Conservation (phyloP, 2,797 vertebrate genomes). For the Phyllotis vaccarum region DNA sequence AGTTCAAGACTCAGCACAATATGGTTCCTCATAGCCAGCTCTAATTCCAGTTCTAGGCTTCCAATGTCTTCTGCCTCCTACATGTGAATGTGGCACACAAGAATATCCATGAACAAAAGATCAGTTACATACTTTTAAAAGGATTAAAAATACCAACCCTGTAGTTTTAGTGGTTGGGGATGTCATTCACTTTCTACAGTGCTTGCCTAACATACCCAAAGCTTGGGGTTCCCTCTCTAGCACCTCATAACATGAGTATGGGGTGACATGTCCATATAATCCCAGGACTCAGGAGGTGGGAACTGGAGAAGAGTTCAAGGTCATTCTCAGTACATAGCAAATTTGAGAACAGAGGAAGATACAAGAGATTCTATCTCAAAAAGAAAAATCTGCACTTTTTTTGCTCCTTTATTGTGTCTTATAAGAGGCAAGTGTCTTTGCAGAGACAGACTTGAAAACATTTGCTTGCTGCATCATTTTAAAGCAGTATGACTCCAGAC, state of each 20-base stretch:
- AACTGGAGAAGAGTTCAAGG: too few relatives aligned
- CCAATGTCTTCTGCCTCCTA: neutral
- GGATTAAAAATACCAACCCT: neutral
- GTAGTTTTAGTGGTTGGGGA: neutral
- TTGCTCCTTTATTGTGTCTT: neutral
- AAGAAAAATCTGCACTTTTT: neutral
- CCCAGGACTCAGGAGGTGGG: neutral
- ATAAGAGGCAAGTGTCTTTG: neutral
- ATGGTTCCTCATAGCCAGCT: neutral
- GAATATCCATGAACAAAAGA: too few relatives aligned
- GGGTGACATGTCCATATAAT: too few relatives aligned
- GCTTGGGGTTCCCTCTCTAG: neutral
- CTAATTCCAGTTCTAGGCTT: too few relatives aligned
- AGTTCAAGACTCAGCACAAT: neutral
- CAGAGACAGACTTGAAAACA: neutral
- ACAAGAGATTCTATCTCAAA: neutral
- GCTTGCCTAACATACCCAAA: neutral
- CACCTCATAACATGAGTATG: neutral
- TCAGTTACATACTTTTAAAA: neutral
- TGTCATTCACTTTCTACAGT: neutral
- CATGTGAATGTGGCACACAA: neutral
- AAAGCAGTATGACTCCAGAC: neutral
- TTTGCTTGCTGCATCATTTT: neutral
- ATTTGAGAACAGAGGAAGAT: neutral
- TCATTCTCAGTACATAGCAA: neutral